phyloP scores from a whole-genome alignment of 2,113 vertebrate species.

The Rafetus swinhoei region DNA sequence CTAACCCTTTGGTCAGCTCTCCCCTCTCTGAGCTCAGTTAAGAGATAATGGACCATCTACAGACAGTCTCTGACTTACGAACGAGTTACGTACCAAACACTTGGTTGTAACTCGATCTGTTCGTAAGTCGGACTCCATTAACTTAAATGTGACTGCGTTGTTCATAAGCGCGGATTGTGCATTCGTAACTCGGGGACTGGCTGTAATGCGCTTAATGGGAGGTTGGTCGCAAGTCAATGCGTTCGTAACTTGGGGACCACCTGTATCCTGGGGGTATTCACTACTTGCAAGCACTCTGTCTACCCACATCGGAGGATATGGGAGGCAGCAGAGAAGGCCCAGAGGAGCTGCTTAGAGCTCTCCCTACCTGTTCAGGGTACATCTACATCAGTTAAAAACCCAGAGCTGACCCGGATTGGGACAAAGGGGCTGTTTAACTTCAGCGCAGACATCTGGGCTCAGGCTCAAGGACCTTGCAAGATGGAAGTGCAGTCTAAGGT shows the following conservation, averaged over 20 bases:
- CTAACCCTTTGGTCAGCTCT: fast-evolving
- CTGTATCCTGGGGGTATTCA: neutral
- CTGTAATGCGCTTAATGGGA: too few relatives aligned
- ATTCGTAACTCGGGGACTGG: too few relatives aligned
- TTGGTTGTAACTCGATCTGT: too few relatives aligned
- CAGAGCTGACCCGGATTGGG: neutral
- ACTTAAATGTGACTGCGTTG: too few relatives aligned
- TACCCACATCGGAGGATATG: fast-evolving
- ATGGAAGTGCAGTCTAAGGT: neutral
- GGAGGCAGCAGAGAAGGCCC: neutral
- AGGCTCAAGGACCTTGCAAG: neutral
- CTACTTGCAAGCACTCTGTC: neutral
- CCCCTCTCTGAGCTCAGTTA: neutral
- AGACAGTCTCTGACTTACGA: too few relatives aligned
- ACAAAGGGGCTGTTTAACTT: neutral
- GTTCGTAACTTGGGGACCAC: neutral
- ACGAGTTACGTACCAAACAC: too few relatives aligned
- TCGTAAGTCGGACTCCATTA: too few relatives aligned
- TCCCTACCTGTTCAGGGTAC: neutral
- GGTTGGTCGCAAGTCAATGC: too few relatives aligned
- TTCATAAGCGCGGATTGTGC: too few relatives aligned
- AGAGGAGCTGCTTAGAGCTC: neutral
- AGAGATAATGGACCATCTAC: neutral
- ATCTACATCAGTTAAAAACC: neutral
- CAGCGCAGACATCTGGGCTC: neutral